Evolutionary conservation across 53 echinoderm and acorn worm species (phyloP).

Genomic region (Astropecten irregularis): DNA sequence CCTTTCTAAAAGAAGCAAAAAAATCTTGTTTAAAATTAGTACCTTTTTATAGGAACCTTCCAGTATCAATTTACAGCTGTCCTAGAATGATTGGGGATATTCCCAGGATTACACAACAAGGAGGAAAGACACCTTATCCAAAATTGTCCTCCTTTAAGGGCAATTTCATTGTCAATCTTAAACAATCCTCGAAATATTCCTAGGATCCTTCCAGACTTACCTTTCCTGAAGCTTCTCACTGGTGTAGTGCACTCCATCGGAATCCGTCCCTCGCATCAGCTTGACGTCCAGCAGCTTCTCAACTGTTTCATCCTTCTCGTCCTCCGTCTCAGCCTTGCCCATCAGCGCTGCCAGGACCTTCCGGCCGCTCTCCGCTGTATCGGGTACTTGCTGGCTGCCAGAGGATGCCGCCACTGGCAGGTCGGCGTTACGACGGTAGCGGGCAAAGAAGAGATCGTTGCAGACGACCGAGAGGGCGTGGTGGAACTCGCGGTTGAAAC

Average conservation of each 20-base stretch:
- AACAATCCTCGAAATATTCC: no score
- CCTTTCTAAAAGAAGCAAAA: no score
- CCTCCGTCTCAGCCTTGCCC: slow-evolving; percentile 69
- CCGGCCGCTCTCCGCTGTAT: slow-evolving; percentile 33
- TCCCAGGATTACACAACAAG: no score
- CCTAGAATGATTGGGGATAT: no score
- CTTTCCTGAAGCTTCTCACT: slow-evolving; percentile 75
- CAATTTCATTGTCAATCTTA: no score
- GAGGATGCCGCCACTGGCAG: neutral
- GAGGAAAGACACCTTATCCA: no score
- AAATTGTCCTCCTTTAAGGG: no score
- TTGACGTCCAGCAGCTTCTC: slow-evolving; percentile 86
- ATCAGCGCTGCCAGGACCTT: slow-evolving; percentile 75
- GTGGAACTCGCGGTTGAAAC: slow-evolving; percentile 90
- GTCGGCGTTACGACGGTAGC: slow-evolving; percentile 63
- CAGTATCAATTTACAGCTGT: no score
- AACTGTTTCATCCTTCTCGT: slow-evolving; percentile 74
- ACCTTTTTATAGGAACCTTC: no score
- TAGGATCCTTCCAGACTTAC: no score
- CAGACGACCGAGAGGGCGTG: slow-evolving; percentile 82
- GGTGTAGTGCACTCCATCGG: slow-evolving; percentile 80
- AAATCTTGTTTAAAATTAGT: no score
- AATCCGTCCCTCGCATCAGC: slow-evolving; percentile 76
- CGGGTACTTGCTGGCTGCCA: no score
- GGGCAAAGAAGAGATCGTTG: slow-evolving; percentile 97